Conservation (phyloP, 2,888 invertebrate genomes). For the Ernsta delagoae region DNA sequence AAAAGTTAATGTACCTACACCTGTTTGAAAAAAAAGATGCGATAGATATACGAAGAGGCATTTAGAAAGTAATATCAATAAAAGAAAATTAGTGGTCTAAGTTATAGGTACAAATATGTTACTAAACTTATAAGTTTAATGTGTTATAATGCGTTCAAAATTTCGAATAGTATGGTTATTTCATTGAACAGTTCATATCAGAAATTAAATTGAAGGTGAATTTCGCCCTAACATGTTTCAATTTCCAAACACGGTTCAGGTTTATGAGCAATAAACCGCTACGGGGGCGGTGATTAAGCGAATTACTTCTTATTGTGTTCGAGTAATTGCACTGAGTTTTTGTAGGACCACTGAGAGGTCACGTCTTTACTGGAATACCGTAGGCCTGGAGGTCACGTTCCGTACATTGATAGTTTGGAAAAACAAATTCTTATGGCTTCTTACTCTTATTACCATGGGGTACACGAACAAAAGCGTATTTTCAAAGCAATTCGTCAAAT, state of each 20-base stretch:
- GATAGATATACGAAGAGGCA: too few relatives aligned
- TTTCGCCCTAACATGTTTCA: constrained; percentile 25
- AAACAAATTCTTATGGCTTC: neutral
- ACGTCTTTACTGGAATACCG: neutral
- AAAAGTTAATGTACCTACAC: too few relatives aligned
- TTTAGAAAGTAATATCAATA: too few relatives aligned
- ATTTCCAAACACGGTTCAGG: constrained; percentile 33
- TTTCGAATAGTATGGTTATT: too few relatives aligned
- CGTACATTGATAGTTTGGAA: neutral
- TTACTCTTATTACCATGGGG: neutral
- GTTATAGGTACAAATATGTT: too few relatives aligned
- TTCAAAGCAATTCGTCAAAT: too few relatives aligned
- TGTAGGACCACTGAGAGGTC: constrained; percentile 13
- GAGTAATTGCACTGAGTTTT: constrained; percentile 26
- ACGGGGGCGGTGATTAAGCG: constrained; percentile 31
- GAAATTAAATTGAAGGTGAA: constrained; percentile 15
- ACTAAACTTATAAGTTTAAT: too few relatives aligned
- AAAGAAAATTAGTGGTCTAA: too few relatives aligned
- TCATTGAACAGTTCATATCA: neutral
- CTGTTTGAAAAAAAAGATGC: too few relatives aligned
- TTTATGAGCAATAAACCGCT: constrained; percentile 33
- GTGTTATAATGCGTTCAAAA: too few relatives aligned
- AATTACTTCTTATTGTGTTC: constrained; percentile 37
- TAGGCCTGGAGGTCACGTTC: neutral
- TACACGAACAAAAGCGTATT: too few relatives aligned